phyloP scores from a whole-genome alignment of 2,888 invertebrate species.

The Agriopis aurantiaria region DNA sequence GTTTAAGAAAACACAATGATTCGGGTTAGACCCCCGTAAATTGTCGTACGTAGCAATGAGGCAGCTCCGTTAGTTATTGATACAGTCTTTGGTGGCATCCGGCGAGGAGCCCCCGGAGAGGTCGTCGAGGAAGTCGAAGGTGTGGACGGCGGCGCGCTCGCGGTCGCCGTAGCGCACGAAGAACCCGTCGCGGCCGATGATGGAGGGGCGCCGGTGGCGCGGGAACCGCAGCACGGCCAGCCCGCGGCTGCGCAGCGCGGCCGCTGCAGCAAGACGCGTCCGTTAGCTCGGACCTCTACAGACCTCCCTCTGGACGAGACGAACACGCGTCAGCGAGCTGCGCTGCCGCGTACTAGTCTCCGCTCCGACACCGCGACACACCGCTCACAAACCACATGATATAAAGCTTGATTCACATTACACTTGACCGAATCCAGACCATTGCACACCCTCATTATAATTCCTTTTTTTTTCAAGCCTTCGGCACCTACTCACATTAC shows the following conservation, averaged over 20 bases:
- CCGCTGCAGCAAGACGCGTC: constrained; percentile 82
- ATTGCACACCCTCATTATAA: neutral
- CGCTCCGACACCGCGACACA: constrained; percentile 46
- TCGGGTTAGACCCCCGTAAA: neutral
- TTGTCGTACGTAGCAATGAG: neutral
- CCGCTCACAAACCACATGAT: constrained; percentile 24
- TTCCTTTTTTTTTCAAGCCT: neutral
- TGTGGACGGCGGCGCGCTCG: constrained; percentile 92
- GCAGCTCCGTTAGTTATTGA: constrained; percentile 12
- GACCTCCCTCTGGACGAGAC: constrained; percentile 70
- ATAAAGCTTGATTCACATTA: neutral
- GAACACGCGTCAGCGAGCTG: constrained; percentile 65
- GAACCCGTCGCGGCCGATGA: constrained; percentile 92
- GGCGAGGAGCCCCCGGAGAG: constrained; percentile 80
- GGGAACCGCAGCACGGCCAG: constrained; percentile 84
- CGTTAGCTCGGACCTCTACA: constrained; percentile 59
- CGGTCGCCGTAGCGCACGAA: constrained; percentile 92
- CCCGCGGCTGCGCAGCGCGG: constrained; percentile 86
- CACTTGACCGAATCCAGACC: neutral
- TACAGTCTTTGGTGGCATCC: constrained; percentile 80
- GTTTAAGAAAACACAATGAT: no score
- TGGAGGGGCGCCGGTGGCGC: constrained; percentile 88
- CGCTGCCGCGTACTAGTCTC: constrained; percentile 49
- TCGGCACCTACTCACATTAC: no score
- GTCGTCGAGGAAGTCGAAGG: constrained; percentile 93